These are phyloP conservation scores for Pseudochromis fuscus DNA, from an alignment of 2,797 vertebrate species.

Conservation along the genomic window DNA sequence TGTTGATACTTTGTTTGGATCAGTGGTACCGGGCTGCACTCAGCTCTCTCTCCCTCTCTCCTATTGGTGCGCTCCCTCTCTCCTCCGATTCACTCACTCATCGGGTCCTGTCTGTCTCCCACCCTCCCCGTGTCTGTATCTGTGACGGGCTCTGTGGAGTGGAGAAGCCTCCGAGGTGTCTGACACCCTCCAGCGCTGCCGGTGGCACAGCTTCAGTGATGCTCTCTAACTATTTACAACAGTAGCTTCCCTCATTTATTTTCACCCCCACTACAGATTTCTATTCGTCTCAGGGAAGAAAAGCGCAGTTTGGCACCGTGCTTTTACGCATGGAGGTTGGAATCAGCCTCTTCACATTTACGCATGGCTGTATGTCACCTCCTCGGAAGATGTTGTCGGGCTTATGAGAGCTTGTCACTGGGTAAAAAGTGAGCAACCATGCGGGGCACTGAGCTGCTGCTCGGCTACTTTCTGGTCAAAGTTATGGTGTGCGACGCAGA, in stretches of 20 bases:
- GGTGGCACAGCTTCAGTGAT: constrained; percentile 54
- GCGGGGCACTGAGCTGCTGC: constrained; percentile 80
- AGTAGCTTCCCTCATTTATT: constrained; percentile 7
- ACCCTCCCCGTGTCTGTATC: constrained; percentile 39
- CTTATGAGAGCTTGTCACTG: constrained; percentile 60
- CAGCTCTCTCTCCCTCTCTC: constrained; percentile 40
- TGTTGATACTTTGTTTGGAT: constrained; percentile 13
- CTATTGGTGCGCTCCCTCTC: constrained; percentile 50
- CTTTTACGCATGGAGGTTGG: constrained; percentile 74
- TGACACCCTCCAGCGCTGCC: constrained; percentile 46
- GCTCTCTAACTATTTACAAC: constrained; percentile 33
- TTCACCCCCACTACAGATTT: too few relatives aligned
- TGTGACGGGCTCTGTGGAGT: constrained; percentile 37
- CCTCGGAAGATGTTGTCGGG: constrained; percentile 57
- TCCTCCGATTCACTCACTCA: constrained; percentile 49
- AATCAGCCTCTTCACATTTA: constrained; percentile 60
- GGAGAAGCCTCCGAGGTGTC: constrained; percentile 55
- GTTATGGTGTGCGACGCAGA: constrained; percentile 91
- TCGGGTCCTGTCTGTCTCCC: constrained; percentile 47
- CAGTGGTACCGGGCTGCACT: constrained; percentile 14
- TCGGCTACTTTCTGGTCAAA: constrained; percentile 93
- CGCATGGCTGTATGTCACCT: constrained; percentile 73
- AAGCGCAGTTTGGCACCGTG: constrained; percentile 15
- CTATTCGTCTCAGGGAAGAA: too few relatives aligned
- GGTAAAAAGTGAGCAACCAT: constrained; percentile 64